Conservation (phyloP, 2,113 vertebrate genomes). For the Erythrolamprus reginae region DNA sequence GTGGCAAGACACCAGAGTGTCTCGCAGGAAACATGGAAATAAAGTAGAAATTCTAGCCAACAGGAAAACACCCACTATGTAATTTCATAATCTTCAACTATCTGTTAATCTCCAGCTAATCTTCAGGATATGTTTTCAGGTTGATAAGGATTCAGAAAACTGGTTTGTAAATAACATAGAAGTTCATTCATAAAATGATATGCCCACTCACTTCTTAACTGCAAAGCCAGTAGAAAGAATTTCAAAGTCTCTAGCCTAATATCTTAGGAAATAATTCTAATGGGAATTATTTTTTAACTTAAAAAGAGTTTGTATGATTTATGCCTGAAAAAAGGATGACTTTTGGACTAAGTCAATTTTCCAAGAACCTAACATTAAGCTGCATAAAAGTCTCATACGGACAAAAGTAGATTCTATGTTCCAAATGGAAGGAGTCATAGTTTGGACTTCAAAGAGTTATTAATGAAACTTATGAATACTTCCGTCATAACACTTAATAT, state of each 20-base stretch:
- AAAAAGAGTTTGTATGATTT: background rate
- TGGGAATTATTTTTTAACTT: background rate
- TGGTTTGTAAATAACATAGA: background rate
- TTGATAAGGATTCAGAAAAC: background rate
- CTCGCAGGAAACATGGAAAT: background rate
- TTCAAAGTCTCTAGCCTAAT: background rate
- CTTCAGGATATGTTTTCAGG: background rate
- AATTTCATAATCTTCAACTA: background rate
- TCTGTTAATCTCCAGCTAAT: background rate
- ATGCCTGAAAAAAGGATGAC: background rate
- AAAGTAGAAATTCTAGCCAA: background rate
- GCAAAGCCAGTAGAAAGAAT: background rate
- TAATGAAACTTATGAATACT: background rate
- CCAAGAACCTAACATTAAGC: background rate
- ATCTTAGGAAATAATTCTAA: background rate
- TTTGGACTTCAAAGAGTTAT: background rate
- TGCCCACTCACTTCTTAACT: background rate
- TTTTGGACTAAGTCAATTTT: background rate
- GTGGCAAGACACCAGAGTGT: background rate
- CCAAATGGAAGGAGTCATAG: background rate
- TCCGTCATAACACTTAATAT: background rate
- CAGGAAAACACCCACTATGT: background rate
- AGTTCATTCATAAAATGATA: background rate
- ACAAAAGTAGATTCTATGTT: background rate
- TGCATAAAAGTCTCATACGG: background rate